Evolutionary conservation across 2,888 invertebrate genomes (phyloP), one percentile per base, ranked within the genome.

Genomic region (Acronicta psi): DNA sequence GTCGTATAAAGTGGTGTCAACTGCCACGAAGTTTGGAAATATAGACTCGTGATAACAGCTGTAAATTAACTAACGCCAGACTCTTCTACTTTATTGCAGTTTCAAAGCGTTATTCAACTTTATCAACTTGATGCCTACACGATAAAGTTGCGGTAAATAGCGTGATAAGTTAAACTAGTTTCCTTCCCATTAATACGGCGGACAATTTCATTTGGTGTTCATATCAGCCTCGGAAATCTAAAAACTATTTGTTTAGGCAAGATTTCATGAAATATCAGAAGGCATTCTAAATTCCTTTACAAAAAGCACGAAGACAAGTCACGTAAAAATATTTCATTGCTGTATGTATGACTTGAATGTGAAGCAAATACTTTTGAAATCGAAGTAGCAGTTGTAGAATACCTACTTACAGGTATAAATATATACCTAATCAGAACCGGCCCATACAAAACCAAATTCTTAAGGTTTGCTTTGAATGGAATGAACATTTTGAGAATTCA

Each of bases 61-160:
- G 81, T 86, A 85, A 88, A 90, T 87, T 87, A 83, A 81, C 75
- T 80, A 87, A 88, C 88, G 85, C 86, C 64, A 86, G 17, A 58
- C 40, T 56, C 17, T 52, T 17, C 37, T 31, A 31, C 18, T 61
- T 68, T 73, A 68, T 68, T 78, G 69, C 75, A 74, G 81, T 85
- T 83, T 57, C 66, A 64, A 79, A 80, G 80, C 74, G 81, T 82
- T 87, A 88, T 88, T 87, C 85, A 88, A 90, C 81, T 90, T 90
- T 82, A 70, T 66, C 58, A 76, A 84, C 79, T 81, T 69, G 71
- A 80, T 77, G 73, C 77, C 79, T 72, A 72, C 74, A 73, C 76
- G 82, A 86, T 85, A 74, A 75, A 79, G 81, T 81, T 72, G 80
- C 82, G 84, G 87, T 86, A 87, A 86, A 81, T 80, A 73, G 82